These are phyloP conservation scores for Paracanthobrama guichenoti DNA, from an alignment of 2,113 vertebrate genomes.

Conservation along the genomic window DNA sequence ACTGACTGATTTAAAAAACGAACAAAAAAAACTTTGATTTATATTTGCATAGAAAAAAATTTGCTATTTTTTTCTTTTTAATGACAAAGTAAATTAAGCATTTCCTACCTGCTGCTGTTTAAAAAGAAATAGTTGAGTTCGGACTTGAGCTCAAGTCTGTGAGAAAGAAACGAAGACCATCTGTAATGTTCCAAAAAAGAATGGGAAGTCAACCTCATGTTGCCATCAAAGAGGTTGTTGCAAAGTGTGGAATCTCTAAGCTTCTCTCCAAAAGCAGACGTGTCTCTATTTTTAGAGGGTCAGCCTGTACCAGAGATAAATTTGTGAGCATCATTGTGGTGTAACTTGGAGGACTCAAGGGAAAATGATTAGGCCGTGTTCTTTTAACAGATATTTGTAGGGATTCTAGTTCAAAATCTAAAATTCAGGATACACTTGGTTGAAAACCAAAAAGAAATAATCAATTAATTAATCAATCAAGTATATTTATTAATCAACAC, in stretches of 20 bases:
- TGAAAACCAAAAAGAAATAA: too few relatives aligned
- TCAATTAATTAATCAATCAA: too few relatives aligned
- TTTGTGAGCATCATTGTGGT: constrained; percentile 55
- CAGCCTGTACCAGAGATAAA: constrained; percentile 48
- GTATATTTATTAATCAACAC: too few relatives aligned
- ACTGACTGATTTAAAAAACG: background rate
- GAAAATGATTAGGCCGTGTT: constrained; percentile 53
- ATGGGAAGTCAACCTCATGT: constrained; percentile 43
- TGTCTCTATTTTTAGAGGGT: constrained; percentile 63
- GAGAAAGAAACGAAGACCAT: constrained; percentile 11
- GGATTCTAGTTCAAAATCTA: too few relatives aligned
- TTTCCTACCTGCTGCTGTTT: background rate
- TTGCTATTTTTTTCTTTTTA: background rate
- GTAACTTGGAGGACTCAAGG: constrained; percentile 53
- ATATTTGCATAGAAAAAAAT: background rate
- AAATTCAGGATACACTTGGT: too few relatives aligned
- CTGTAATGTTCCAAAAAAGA: constrained; percentile 46
- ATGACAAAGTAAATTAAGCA: background rate
- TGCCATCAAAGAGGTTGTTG: constrained; percentile 40
- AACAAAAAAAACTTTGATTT: background rate
- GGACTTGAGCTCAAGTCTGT: background rate
- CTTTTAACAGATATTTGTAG: constrained; percentile 45
- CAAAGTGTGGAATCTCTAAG: constrained; percentile 68
- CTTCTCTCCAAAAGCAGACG: constrained; percentile 58
- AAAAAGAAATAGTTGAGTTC: background rate